Evolutionary conservation across 1,140 invertebrate genomes (phyloP).

Genomic region (Ylistrum balloti): DNA sequence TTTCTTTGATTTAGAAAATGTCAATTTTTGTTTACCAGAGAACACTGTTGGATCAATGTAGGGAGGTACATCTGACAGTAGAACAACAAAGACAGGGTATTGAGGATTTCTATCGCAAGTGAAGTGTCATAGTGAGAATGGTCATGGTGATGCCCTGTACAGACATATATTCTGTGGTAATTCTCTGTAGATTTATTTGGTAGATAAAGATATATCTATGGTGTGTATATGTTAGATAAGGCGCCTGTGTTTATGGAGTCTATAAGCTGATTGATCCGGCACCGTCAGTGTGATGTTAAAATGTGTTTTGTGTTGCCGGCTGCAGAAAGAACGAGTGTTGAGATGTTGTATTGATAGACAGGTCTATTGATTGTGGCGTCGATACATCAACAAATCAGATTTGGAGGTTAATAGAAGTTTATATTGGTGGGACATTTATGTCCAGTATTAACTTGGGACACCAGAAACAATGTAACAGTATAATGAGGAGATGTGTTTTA

Average conservation of each 20-base stretch:
- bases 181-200: neutral
- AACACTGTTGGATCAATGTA: no score
- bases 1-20: no score
- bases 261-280: constrained; percentile 25
- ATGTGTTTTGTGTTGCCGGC: neutral
- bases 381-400: neutral
- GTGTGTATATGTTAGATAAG: neutral
- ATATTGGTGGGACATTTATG: neutral
- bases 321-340: constrained; percentile 1
- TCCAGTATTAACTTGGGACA: neutral
- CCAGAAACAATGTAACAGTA: neutral
- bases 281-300: neutral
- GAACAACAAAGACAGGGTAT: no score
- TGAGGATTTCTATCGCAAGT: no score
- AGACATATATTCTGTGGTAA: no score
- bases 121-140: no score
- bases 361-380: neutral
- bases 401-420: neutral
- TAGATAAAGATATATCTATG: neutral
- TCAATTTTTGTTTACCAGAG: no score
- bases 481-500: neutral
- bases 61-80: no score
- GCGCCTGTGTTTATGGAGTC: neutral
- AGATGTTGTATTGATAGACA: neutral
- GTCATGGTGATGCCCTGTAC: no score